A percentile compares a stretch with the other conserved stretches of the same genome.
These are phyloP conservation scores for Sitodiplosis mosellana DNA, from an alignment of 1,140 invertebrate species.

Conservation along the genomic window DNA sequence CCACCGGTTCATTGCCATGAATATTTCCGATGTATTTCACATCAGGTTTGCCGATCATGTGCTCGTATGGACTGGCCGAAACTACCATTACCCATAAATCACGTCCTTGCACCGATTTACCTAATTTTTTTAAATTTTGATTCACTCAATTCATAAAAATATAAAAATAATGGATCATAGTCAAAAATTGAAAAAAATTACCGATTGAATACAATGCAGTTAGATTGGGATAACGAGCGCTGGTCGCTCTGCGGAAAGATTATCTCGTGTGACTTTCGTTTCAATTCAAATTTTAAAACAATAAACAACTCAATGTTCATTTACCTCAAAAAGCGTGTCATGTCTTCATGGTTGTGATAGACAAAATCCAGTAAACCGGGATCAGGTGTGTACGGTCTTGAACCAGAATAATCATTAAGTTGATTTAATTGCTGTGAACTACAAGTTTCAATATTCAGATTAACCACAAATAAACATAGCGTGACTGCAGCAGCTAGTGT, in stretches of 20 bases:
- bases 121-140: no score
- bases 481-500: no score
- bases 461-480: no score
- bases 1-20: constrained; percentile 80
- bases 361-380: constrained; percentile 46
- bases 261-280: background rate
- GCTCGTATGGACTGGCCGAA: constrained; percentile 70
- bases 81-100: constrained; percentile 93
- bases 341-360: constrained; percentile 76
- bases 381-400: constrained; percentile 21
- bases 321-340: constrained; percentile 60
- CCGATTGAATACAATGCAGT: constrained; percentile 79
- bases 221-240: constrained; percentile 60
- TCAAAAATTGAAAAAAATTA: background rate
- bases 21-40: constrained; percentile 87
- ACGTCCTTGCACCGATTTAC: constrained; percentile 77
- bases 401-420: constrained; percentile 1
- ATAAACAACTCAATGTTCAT: background rate
- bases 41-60: constrained; percentile 80
- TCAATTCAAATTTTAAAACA: background rate
- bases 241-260: constrained; percentile 32
- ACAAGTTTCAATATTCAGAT: no score
- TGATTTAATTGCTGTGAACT: no score
- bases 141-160: constrained; percentile 19
- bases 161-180: background rate